phyloP scores from a whole-genome alignment of 2,888 invertebrate species.

The Amphipoea lucens region DNA sequence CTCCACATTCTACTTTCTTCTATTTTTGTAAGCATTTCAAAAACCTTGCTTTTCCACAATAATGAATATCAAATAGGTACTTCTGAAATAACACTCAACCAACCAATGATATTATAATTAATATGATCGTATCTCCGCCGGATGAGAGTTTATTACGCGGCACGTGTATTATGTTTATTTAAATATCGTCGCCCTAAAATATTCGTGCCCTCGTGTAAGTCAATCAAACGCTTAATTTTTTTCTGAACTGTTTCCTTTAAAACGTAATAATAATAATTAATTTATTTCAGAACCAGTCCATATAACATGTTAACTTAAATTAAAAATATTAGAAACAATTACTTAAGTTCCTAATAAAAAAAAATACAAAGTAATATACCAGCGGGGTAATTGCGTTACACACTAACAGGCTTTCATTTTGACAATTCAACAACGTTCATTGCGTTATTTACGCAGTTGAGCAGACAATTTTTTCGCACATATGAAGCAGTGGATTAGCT shows the following conservation, averaged over 20 bases:
- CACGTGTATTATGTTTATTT: slow-evolving; percentile 16
- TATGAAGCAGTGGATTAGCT: neutral
- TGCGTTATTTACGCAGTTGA: too few relatives aligned
- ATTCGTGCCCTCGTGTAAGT: neutral
- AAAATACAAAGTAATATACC: too few relatives aligned
- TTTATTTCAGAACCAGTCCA: too few relatives aligned
- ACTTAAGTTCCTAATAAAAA: too few relatives aligned
- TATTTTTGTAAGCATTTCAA: neutral
- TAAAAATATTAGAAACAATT: too few relatives aligned
- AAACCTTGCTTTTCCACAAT: neutral
- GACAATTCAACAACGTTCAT: neutral
- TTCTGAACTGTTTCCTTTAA: neutral
- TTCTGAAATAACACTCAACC: slow-evolving; percentile 19
- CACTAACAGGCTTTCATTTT: neutral
- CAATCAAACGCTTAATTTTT: neutral
- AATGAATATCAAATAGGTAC: neutral
- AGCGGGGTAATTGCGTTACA: neutral
- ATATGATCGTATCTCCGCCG: neutral
- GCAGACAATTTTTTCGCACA: neutral
- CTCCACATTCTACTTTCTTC: too few relatives aligned
- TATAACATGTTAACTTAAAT: too few relatives aligned
- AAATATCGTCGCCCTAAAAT: neutral
- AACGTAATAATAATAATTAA: neutral
- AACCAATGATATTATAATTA: neutral
- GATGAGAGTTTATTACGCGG: neutral